phyloP scores from a whole-genome alignment of 1,140 invertebrate genomes.

The Zaprionus ghesquierei region DNA sequence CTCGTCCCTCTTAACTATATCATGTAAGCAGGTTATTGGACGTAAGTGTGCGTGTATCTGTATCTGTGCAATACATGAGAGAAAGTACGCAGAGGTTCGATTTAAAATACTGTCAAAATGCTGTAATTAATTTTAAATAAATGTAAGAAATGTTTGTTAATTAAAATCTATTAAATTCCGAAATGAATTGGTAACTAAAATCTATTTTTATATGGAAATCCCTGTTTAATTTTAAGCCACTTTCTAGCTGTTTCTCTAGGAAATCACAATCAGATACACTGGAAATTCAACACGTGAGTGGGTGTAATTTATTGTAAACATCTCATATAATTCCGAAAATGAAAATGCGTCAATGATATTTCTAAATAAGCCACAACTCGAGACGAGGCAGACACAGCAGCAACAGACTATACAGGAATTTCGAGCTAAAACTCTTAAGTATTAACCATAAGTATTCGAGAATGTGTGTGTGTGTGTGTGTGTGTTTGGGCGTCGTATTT shows the following conservation, averaged over 20 bases:
- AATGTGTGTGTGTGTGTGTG: neutral
- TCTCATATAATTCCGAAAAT: neutral
- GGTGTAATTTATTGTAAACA: neutral
- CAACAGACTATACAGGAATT: neutral
- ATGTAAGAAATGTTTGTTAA: too few species aligned
- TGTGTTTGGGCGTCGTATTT: constrained; percentile 4
- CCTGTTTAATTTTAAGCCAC: neutral
- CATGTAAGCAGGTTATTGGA: neutral
- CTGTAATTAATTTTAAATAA: too few species aligned
- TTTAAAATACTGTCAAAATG: neutral
- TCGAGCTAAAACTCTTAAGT: neutral
- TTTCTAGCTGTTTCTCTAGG: neutral
- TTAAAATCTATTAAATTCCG: too few species aligned
- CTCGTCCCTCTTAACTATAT: neutral
- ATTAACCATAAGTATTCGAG: neutral
- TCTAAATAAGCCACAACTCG: neutral
- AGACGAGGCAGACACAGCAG: neutral
- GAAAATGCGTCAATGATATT: neutral
- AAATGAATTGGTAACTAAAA: too few species aligned
- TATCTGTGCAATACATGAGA: neutral
- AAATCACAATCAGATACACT: neutral
- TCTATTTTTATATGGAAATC: neutral
- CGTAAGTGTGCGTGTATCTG: neutral
- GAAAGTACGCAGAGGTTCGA: neutral
- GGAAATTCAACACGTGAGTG: neutral